Conservation (phyloP, 1,140 invertebrate species). For the Daktulosphaira vitifoliae region DNA sequence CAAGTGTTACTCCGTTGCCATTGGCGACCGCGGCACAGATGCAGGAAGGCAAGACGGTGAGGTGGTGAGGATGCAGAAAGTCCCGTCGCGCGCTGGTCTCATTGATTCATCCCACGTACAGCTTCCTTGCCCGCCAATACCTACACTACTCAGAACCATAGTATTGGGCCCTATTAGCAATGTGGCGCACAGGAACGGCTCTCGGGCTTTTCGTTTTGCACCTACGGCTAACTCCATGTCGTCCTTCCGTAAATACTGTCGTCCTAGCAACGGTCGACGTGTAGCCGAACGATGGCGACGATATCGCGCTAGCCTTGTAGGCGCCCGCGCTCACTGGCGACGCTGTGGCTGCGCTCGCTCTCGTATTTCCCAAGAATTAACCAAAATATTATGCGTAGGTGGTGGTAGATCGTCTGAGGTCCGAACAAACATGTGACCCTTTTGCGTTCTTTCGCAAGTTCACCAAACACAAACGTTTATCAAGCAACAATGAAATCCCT, state of each 20-base stretch:
- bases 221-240: constrained; percentile 7
- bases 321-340: background rate
- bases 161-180: background rate
- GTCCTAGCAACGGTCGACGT: background rate
- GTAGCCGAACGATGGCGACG: background rate
- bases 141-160: no score
- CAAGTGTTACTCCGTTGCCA: constrained; percentile 7
- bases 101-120: constrained; percentile 28
- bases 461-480: no score
- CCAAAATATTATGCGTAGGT: no score
- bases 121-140: background rate
- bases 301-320: background rate
- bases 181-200: background rate
- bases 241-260: background rate
- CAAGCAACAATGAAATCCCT: no score
- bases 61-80: background rate
- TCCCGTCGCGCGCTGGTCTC: constrained; percentile 15
- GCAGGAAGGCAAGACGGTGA: background rate
- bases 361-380: no score
- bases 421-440: no score
- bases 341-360: background rate
- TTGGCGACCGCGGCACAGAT: background rate
- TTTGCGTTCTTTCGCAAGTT: no score
- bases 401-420: no score
- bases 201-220: constrained; percentile 18